Evolutionary conservation across 2,888 invertebrate genomes (phyloP), one percentile per base, ranked within the genome.

Genomic region (Idaea aversata): DNA sequence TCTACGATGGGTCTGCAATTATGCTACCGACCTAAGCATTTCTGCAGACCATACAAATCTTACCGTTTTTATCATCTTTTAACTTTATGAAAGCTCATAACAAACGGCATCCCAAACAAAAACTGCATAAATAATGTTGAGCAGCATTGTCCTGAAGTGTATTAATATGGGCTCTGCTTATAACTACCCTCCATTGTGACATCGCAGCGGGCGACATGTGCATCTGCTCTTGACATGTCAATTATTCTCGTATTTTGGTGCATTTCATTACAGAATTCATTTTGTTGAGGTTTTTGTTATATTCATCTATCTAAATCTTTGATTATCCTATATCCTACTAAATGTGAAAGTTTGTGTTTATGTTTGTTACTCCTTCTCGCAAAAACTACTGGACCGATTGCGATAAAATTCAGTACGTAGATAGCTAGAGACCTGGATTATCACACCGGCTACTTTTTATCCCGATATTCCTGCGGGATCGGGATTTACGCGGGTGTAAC

Each of bases 191-290:
- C 67, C 70, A 72, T 76, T 77, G 72, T 75, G 62, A 69, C 58
- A 58, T 15, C n/a, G 67, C 71, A 68, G 61, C 64, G 65, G 70
- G 64, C 69, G 70, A 70, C 70, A 69, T 71, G 73, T 71, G 74
- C 74, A 74, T 67, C 77, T 84, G 84, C 73, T 67, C 36, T 77
- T 83, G 84, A 84, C 85, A 83, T 74, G 75, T 82, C 83, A 84
- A 84, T 85, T 85, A 85, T 82, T 77, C 75, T 74, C 70, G 72
- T 70, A 74, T 76, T 75, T 78, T 77, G 75, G 73, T 73, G 76
- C 75, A 72, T 73, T 75, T 74, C 75, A 76, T 73, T 77, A 72
- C 61, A 65, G 47, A 47, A 47, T 47, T 47, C 47, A 47, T 47
- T 47, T 47, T 47, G 10, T 47, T 47, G 47, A 47, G 47, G 47